These are phyloP conservation scores for Muscicapa striata DNA, from an alignment of 2,797 vertebrate species.

Conservation along the genomic window DNA sequence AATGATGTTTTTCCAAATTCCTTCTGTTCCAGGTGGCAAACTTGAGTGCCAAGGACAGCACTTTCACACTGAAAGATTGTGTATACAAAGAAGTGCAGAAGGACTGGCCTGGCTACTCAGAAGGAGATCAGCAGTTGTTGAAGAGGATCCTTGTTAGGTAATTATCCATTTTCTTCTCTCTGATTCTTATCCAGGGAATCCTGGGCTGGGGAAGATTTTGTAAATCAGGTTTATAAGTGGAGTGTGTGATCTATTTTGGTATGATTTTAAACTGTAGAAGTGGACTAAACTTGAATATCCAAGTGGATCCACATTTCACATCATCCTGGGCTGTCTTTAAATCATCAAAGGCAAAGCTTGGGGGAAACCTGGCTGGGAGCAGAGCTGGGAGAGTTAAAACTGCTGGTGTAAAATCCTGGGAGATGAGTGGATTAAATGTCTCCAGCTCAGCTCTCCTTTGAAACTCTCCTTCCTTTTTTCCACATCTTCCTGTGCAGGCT, in stretches of 20 bases:
- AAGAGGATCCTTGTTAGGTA: constrained; percentile 93
- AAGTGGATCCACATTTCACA: neutral
- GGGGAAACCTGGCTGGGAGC: neutral
- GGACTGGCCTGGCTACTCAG: constrained; percentile 97
- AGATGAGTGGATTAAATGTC: neutral
- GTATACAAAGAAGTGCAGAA: constrained; percentile 94
- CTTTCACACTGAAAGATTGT: constrained; percentile 91
- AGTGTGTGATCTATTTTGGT: neutral
- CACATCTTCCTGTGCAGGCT: neutral
- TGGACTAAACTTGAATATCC: neutral
- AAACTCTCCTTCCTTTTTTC: neutral
- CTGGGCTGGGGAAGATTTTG: neutral
- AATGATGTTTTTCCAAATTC: neutral
- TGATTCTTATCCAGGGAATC: neutral
- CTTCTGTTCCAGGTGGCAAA: constrained; percentile 88
- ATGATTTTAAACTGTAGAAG: neutral
- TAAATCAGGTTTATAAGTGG: neutral
- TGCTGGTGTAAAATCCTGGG: neutral
- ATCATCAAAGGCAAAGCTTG: neutral
- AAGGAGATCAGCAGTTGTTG: constrained; percentile 94
- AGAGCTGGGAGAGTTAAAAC: neutral
- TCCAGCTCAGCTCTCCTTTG: neutral
- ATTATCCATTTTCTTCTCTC: neutral
- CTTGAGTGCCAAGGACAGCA: constrained; percentile 88
- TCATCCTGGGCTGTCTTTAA: neutral